A percentile compares a stretch with the other conserved stretches of the same genome.
phyloP scores from a whole-genome alignment of 2,888 invertebrate genomes.

The Oscheius sp. region DNA sequence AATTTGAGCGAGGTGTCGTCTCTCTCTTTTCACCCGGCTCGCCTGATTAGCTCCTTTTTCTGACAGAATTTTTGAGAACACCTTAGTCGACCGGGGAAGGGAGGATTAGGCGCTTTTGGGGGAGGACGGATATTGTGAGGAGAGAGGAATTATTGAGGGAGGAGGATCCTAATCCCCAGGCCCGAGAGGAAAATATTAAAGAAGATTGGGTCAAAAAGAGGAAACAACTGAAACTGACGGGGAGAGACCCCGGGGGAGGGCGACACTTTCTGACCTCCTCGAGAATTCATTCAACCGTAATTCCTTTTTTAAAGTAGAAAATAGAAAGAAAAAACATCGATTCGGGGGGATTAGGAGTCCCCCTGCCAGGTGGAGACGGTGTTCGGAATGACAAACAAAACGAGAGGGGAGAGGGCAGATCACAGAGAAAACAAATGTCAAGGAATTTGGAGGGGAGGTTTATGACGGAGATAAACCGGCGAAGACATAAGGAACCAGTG shows the following conservation, averaged over 20 bases:
- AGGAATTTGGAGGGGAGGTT: neutral
- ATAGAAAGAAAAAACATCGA: slow-evolving; percentile 12
- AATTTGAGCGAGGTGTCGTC: slow-evolving; percentile 8
- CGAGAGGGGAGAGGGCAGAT: neutral
- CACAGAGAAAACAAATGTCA: slow-evolving; percentile 14
- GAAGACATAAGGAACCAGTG: neutral
- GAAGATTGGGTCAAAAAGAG: slow-evolving; percentile 18
- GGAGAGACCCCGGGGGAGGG: slow-evolving; percentile 10
- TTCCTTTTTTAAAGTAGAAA: slow-evolving; percentile 24
- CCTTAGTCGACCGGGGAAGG: too few relatives aligned
- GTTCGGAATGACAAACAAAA: slow-evolving; percentile 1
- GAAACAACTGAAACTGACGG: slow-evolving; percentile 41
- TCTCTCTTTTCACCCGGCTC: neutral
- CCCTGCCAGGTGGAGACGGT: too few relatives aligned
- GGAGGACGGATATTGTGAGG: too few relatives aligned
- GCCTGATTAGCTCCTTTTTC: neutral
- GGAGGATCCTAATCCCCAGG: too few relatives aligned
- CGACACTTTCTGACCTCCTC: too few relatives aligned
- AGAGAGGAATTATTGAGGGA: too few relatives aligned
- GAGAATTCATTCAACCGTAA: too few relatives aligned
- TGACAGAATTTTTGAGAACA: neutral
- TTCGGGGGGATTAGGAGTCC: slow-evolving; percentile 1
- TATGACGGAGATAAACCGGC: neutral
- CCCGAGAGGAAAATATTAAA: neutral
- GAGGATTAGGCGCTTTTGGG: too few relatives aligned